Percentiles rank a stretch among this genome's conserved stretches.
phyloP scores from a whole-genome alignment of 2,888 invertebrate genomes.

The Hetaerina titia region DNA sequence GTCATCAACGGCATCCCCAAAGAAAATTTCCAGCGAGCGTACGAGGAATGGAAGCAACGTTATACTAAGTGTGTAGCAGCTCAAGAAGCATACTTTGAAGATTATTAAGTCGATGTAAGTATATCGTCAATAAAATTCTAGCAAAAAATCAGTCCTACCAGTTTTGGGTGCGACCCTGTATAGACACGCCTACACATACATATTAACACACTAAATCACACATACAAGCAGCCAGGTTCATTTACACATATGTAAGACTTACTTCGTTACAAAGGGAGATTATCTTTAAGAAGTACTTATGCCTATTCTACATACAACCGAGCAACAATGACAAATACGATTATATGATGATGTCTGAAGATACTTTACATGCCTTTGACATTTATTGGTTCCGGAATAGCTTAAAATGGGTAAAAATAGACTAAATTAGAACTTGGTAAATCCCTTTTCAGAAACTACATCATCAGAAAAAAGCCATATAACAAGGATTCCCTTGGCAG shows the following conservation, averaged over 20 bases:
- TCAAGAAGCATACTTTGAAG: too few species aligned
- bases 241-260: conserved; percentile 62
- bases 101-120: too few species aligned
- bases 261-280: conserved; percentile 67
- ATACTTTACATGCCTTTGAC: conserved; percentile 61
- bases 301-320: conserved; percentile 60
- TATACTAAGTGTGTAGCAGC: too few species aligned
- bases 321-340: conserved; percentile 62
- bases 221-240: conserved; percentile 65
- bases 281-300: conserved; percentile 57
- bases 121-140: too few species aligned
- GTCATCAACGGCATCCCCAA: too few species aligned
- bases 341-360: conserved; percentile 65
- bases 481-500: conserved; percentile 49
- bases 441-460: conserved; percentile 55
- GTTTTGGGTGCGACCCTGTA: too few species aligned
- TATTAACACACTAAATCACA: conserved; percentile 60
- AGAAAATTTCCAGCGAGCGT: too few species aligned
- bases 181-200: conserved; percentile 39
- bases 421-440: conserved; percentile 54
- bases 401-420: conserved; percentile 67
- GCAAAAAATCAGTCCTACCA: too few species aligned
- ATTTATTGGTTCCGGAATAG: conserved; percentile 54
- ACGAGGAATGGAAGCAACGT: too few species aligned
- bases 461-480: conserved; percentile 48